Evolutionary conservation across 30 jellyfish, hydroid and myxozoan species (phyloP).

Genomic region (Aurelia aurita complex sp. Pacific): DNA sequence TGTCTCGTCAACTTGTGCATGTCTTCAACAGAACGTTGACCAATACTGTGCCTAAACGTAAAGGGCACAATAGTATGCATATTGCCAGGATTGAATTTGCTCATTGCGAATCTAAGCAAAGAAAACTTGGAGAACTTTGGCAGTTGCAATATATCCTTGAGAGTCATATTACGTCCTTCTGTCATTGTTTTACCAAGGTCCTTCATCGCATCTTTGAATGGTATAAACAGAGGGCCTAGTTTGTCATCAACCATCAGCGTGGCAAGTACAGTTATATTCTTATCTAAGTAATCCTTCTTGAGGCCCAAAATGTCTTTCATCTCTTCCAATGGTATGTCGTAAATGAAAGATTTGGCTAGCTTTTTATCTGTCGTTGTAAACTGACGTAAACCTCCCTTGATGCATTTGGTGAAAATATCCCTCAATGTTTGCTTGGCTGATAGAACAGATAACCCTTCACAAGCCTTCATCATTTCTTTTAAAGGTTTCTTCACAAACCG

Average conservation of each 20-base stretch:
- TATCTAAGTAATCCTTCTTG: background rate
- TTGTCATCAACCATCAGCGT: no score
- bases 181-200: background rate
- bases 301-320: constrained; percentile 13
- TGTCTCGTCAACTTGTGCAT: background rate
- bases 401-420: constrained; percentile 4
- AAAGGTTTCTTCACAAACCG: constrained; percentile 17
- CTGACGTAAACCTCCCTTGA: background rate
- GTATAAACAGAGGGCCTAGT: constrained; percentile 2
- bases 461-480: constrained; percentile 1
- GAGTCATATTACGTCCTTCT: constrained; percentile 12
- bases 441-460: background rate
- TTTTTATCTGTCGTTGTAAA: no score
- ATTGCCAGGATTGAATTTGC: background rate
- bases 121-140: constrained; percentile 17
- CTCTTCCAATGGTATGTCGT: constrained; percentile 10
- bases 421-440: background rate
- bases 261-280: constrained; percentile 2
- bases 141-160: background rate
- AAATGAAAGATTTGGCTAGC: background rate
- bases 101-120: background rate
- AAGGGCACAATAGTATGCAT: background rate
- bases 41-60: background rate
- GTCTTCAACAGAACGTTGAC: constrained; percentile 28
- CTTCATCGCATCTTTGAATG: constrained; percentile 31